Base-by-base conservation (phyloP, 2,113 vertebrate genomes). In the Dolichotis patagonum region DNA sequence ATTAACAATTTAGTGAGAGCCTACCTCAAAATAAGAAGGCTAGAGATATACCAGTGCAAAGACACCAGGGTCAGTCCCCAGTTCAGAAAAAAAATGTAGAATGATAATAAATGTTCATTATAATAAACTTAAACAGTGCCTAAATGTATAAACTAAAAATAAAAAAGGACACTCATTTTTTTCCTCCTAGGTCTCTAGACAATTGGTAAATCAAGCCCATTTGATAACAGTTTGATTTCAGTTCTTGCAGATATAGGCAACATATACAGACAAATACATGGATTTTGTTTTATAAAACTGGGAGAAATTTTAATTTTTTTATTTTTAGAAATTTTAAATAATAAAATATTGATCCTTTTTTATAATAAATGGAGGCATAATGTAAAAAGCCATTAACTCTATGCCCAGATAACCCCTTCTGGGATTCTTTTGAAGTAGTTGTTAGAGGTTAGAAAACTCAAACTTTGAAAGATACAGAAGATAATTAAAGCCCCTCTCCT, bases 371-470 rank as follows among this genome's bases (percentile, higher is more conserved):
- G 78, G 14, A 96, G 52, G 65, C 5, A 71, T 20, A 90, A 46
- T 88, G 32, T 8, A 94, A 77, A 17, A 93, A 75, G 13, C 0
- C 52, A 78, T 77, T 77, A 93, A 38, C 43, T 95, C 19, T 30
- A 16, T 38, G 65, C 52, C 8, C 28, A 95, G 78, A 88, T 92
- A 92, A 90, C 58, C 16, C 28, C 6, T 93, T 32, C 56, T 87
- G 46, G 54, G 41, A 92, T 52, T 73, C 93, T 94, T 97, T 88
- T n/a, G 35, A 85, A 85, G 65, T 43, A 67, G 90, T 92, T 96
- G 56, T 92, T 93, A 91, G 41, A 93, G 41, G 38, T 93, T 83
- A 83, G 62, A 97, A 94, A 87, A 90, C 78, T 93, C 77, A 93
- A 96, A 90, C 49, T 88, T 28, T 84, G 28, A 77, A 84, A 83